Conservation (phyloP, 2,888 invertebrate genomes). For the Pteria penguin region DNA sequence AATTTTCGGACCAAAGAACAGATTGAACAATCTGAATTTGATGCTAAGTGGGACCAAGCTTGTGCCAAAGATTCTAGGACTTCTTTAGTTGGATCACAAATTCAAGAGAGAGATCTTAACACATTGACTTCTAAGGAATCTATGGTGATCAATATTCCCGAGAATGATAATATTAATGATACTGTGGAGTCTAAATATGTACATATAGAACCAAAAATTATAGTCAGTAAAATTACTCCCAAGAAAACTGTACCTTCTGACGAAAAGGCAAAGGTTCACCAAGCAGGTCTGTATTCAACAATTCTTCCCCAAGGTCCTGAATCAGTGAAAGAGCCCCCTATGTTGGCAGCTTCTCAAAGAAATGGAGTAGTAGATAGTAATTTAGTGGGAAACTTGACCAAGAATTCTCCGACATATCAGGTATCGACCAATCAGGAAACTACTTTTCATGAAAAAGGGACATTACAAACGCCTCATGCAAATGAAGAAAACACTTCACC, state of each 20-base stretch:
- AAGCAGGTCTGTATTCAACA: background rate
- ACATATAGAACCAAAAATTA: background rate
- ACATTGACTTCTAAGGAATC: background rate
- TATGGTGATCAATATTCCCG: background rate
- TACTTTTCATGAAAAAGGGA: no score
- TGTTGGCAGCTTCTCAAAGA: background rate
- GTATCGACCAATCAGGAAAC: background rate
- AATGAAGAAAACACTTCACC: background rate
- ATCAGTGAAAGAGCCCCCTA: background rate
- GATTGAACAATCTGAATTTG: conserved; percentile 83
- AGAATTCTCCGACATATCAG: background rate
- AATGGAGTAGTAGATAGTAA: background rate
- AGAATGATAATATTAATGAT: background rate
- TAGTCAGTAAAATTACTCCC: background rate
- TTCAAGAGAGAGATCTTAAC: no score
- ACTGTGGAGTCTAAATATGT: background rate
- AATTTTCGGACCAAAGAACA: conserved; percentile 31
- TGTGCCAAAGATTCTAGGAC: background rate
- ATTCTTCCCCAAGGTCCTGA: background rate
- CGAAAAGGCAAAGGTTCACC: background rate
- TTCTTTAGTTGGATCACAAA: background rate
- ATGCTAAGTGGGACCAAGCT: conserved; percentile 85
- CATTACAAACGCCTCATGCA: background rate
- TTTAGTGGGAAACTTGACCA: background rate
- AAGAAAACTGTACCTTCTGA: background rate